Conservation (phyloP, 2,888 invertebrate species). For the Euproctis similis region DNA sequence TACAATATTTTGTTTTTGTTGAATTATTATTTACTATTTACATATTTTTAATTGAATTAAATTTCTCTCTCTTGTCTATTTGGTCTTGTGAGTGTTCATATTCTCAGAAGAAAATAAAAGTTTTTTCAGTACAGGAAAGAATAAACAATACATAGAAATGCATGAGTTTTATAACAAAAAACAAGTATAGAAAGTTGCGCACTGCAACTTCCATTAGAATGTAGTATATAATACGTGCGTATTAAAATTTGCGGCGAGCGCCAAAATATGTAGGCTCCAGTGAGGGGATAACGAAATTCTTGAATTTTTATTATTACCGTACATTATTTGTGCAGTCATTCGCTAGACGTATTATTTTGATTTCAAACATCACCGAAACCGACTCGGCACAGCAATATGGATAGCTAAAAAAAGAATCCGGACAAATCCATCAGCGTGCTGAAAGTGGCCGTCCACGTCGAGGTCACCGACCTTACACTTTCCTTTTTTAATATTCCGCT, state of each 20-base stretch:
- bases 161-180: conserved; percentile 9
- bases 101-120: too few species aligned
- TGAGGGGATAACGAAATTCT: conserved; percentile 28
- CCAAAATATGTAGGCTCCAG: conserved; percentile 24
- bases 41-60: conserved; percentile 3
- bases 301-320: conserved; percentile 28
- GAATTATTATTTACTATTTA: neutral
- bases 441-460: conserved; percentile 40
- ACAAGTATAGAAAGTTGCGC: conserved; percentile 43
- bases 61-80: too few species aligned
- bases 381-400: conserved; percentile 41
- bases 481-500: conserved; percentile 61
- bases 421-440: conserved; percentile 48
- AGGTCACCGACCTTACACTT: conserved; percentile 56
- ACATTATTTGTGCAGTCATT: conserved; percentile 20
- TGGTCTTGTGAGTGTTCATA: too few species aligned
- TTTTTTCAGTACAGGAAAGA: too few species aligned
- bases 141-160: conserved; percentile 7
- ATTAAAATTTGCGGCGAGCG: conserved; percentile 40
- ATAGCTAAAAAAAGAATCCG: conserved; percentile 53
- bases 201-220: conserved; percentile 38
- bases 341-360: too few species aligned
- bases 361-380: conserved; percentile 35
- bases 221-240: conserved; percentile 38
- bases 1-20: neutral